Evolutionary conservation across 2,113 vertebrate species (phyloP).

Genomic region (Scopus umbretta): DNA sequence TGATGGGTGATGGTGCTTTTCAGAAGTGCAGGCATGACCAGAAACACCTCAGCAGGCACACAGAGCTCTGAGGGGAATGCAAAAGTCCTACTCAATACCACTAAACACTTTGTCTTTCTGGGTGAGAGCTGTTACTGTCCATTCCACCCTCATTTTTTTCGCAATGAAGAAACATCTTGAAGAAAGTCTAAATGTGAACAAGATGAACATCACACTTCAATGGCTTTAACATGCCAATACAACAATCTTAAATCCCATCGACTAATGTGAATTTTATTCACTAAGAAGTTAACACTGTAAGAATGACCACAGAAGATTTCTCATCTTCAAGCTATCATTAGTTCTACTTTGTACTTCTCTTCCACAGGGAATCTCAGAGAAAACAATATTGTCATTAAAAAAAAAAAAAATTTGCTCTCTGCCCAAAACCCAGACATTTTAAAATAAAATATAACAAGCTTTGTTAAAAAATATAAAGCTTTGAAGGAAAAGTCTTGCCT

Average conservation of each 20-base stretch:
- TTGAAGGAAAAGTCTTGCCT: neutral
- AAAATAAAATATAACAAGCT: neutral
- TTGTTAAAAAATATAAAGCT: neutral
- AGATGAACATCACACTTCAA: neutral
- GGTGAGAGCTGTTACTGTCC: neutral
- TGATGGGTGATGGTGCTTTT: neutral
- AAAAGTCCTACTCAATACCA: neutral
- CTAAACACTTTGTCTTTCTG: neutral
- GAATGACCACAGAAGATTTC: neutral
- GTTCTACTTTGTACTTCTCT: neutral
- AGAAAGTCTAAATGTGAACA: neutral
- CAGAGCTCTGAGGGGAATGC: neutral
- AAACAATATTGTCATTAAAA: neutral
- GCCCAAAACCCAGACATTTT: neutral
- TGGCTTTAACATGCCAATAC: neutral
- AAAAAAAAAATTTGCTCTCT: neutral
- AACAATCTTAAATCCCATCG: neutral
- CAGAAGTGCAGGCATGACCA: fast-evolving
- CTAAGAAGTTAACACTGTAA: neutral
- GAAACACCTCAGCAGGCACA: neutral
- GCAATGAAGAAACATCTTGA: neutral
- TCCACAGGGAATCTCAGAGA: neutral
- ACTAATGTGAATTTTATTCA: neutral
- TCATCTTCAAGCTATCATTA: neutral
- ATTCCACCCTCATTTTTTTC: neutral